Evolutionary conservation across 1,140 invertebrate species (phyloP).

Genomic region (Platorchestia sp.): DNA sequence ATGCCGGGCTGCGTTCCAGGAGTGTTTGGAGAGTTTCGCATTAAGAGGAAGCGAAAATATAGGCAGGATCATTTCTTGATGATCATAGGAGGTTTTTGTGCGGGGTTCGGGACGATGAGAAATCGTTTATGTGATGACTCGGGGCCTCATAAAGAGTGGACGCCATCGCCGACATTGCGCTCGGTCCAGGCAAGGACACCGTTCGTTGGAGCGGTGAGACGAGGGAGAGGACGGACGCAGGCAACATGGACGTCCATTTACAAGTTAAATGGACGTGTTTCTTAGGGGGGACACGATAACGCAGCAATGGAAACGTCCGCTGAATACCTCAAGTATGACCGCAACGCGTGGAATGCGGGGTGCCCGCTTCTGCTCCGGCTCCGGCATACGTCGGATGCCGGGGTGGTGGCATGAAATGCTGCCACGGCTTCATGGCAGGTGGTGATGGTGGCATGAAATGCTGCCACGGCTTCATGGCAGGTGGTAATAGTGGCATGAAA

Average conservation of each 20-base stretch:
- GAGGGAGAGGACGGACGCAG: not conserved
- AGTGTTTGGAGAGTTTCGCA: conserved; percentile 46
- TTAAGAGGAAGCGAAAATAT: conserved; percentile 53
- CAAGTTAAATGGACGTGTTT: conserved; percentile 54
- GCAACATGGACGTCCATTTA: not conserved
- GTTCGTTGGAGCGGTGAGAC: not conserved
- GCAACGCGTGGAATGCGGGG: not conserved
- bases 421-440: not conserved
- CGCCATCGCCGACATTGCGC: not conserved
- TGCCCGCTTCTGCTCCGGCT: not conserved
- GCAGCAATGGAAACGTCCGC: conserved; percentile 45
- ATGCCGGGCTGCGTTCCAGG: conserved; percentile 34
- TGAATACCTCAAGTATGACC: conserved; percentile 41
- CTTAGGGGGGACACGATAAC: conserved; percentile 48
- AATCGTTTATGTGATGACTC: conserved; percentile 50
- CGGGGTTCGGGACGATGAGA: conserved; percentile 11
- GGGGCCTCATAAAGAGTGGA: conserved; percentile 34
- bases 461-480: too few species aligned
- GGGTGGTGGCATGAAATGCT: too few species aligned
- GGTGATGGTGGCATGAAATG: not conserved
- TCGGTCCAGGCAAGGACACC: conserved; percentile 14
- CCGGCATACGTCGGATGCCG: not conserved
- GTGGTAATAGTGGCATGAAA: too few species aligned
- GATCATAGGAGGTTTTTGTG: conserved; percentile 53
- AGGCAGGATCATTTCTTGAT: conserved; percentile 54